Evolutionary conservation across 2,797 vertebrate species (phyloP).

Genomic region (Channa striata): DNA sequence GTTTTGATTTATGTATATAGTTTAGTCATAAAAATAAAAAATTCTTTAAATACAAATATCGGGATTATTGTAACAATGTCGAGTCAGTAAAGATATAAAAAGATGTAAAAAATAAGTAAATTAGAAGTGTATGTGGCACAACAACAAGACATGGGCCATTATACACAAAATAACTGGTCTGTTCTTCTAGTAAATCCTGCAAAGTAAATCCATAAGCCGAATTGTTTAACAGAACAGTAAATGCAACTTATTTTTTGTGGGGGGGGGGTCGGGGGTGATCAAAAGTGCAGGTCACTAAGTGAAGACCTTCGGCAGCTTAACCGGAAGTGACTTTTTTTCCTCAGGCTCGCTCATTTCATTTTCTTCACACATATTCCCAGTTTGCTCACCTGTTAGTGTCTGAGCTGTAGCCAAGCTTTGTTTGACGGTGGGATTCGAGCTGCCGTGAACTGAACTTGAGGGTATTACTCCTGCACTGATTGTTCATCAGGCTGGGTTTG

Average conservation of each 20-base stretch:
- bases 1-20: too few relatives aligned
- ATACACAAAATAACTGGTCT: conserved; percentile 29
- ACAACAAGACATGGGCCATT: conserved; percentile 36
- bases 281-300: conserved; percentile 37
- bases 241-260: conserved; percentile 17
- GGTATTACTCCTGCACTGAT: conserved; percentile 62
- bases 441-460: conserved; percentile 52
- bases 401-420: conserved; percentile 48
- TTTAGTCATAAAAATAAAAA: too few relatives aligned
- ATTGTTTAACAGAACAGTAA: conserved; percentile 15
- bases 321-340: conserved; percentile 52
- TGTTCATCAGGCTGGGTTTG: conserved; percentile 55
- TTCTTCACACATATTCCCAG: conserved; percentile 50
- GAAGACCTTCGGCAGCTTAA: conserved; percentile 42
- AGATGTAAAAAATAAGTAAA: not conserved
- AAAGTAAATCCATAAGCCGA: conserved; percentile 31
- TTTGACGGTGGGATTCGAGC: conserved; percentile 50
- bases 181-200: conserved; percentile 43
- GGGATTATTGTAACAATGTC: not conserved
- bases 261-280: too few relatives aligned
- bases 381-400: conserved; percentile 58
- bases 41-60: not conserved
- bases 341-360: conserved; percentile 49
- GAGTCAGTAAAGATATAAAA: too few relatives aligned
- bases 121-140: conserved; percentile 7